Evolutionary conservation across 2,888 invertebrate genomes (phyloP).

Genomic region (Pilophorus perplexus): DNA sequence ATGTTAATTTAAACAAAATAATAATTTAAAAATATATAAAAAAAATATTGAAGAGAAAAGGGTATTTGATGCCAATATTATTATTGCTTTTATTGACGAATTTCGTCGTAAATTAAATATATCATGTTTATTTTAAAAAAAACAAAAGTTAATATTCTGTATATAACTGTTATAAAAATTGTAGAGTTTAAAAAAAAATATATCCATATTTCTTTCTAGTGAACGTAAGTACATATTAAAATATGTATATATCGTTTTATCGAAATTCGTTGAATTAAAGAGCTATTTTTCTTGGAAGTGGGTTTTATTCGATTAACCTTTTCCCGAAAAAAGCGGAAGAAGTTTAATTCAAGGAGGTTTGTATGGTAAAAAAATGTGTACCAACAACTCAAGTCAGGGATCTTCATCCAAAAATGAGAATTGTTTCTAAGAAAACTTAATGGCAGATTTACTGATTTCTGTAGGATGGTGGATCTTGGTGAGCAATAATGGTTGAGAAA

Average conservation of each 20-base stretch:
- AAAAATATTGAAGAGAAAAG: constrained; percentile 2
- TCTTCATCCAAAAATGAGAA: no score
- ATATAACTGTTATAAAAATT: constrained; percentile 39
- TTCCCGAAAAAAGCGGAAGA: no score
- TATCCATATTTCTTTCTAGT: constrained; percentile 33
- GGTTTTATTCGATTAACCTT: no score
- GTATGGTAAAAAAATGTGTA: no score
- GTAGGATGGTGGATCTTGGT: no score
- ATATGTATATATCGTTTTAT: constrained; percentile 35
- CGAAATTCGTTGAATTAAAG: constrained; percentile 35
- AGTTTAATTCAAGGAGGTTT: no score
- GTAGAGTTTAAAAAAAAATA: constrained; percentile 38
- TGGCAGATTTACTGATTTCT: no score
- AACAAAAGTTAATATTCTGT: constrained; percentile 28
- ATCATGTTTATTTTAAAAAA: constrained; percentile 34
- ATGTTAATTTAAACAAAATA: constrained; percentile 32
- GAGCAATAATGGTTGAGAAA: no score
- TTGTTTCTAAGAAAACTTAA: no score
- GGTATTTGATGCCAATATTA: constrained; percentile 32
- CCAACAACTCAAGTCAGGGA: no score
- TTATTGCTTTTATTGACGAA: constrained; percentile 18
- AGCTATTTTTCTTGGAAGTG: constrained; percentile 31
- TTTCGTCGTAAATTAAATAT: constrained; percentile 28
- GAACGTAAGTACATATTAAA: constrained; percentile 30
- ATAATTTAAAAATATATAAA: constrained; percentile 8